A percentile compares a stretch with the other conserved stretches of the same genome.
phyloP scores from a whole-genome alignment of 2,888 invertebrate species.

The Clunio marinus region DNA sequence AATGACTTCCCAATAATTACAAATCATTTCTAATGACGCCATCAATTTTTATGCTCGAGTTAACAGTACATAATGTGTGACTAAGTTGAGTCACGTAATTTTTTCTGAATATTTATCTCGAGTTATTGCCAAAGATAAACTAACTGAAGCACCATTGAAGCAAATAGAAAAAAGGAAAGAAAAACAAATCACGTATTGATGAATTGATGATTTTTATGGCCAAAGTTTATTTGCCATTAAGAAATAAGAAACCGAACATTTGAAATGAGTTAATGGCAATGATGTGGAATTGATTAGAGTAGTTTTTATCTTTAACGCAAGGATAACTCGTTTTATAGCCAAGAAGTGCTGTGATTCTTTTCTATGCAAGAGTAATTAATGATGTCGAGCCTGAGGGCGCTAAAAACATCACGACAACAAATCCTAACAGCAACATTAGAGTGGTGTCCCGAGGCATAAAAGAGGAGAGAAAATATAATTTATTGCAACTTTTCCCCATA shows the following conservation, averaged over 20 bases:
- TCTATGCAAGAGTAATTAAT: not conserved
- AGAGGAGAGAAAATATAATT: not conserved
- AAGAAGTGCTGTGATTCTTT: not conserved
- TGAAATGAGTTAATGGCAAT: not conserved
- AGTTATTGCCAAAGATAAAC: too few relatives aligned
- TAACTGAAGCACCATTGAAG: not conserved
- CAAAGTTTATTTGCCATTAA: too few relatives aligned
- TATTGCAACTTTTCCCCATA: not conserved
- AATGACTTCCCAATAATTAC: not conserved
- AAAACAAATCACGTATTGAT: constrained; percentile 10
- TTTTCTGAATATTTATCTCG: not conserved
- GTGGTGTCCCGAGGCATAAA: not conserved
- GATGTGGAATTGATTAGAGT: not conserved
- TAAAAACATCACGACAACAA: not conserved
- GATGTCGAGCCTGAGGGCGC: not conserved
- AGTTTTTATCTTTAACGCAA: not conserved
- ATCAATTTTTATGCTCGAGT: not conserved
- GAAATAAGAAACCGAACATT: not conserved
- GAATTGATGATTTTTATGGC: not conserved
- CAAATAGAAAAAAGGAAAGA: not conserved
- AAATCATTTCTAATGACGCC: not conserved
- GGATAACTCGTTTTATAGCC: too few relatives aligned
- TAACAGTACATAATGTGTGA: not conserved
- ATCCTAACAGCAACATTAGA: not conserved
- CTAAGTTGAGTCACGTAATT: not conserved